A percentile compares a stretch with the other conserved stretches of the same genome.
These are phyloP conservation scores for Gyrodactylus bullatarudis DNA, from an alignment of 1,140 invertebrate genomes.

Conservation along the genomic window DNA sequence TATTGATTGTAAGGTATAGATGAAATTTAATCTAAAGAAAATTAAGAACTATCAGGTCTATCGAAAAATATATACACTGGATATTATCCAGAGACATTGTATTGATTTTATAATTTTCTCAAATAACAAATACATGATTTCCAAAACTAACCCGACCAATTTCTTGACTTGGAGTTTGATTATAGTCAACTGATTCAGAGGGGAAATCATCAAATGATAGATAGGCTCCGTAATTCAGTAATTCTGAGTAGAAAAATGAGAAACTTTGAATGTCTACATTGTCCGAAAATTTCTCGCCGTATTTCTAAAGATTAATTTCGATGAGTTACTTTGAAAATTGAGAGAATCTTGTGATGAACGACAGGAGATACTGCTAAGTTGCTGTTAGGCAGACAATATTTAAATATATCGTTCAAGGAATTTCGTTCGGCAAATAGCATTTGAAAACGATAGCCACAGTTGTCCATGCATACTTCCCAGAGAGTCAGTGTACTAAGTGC, in stretches of 20 bases:
- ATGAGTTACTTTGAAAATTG: background rate
- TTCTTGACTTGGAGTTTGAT: no score
- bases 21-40: no score
- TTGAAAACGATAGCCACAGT: background rate
- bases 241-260: background rate
- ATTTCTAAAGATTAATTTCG: background rate
- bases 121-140: no score
- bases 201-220: background rate
- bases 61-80: no score
- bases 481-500: background rate
- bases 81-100: no score
- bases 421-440: background rate
- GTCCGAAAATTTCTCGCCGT: background rate
- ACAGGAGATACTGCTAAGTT: background rate
- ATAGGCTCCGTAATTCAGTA: background rate
- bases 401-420: background rate
- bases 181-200: no score
- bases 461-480: background rate
- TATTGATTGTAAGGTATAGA: no score
- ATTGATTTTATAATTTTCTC: no score
- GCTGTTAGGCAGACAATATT: background rate
- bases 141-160: no score
- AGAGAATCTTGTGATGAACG: background rate
- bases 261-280: background rate
- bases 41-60: no score